These are phyloP conservation scores for Monopterus albus DNA, from an alignment of 2,113 vertebrate species.

Conservation along the genomic window DNA sequence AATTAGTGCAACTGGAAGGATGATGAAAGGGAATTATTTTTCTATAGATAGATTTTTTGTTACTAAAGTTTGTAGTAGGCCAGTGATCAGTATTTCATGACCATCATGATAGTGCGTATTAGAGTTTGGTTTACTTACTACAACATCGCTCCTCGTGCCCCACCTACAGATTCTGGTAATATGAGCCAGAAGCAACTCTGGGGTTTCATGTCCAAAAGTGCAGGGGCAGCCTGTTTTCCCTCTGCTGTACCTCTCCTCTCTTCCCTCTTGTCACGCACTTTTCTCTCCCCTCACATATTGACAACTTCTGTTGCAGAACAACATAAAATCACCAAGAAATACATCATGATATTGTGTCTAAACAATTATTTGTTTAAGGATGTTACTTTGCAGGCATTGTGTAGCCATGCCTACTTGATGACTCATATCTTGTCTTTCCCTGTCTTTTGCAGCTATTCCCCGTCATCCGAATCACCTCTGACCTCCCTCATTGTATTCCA, in stretches of 20 bases:
- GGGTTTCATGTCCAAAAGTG: slow-evolving; percentile 79
- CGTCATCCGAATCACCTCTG: slow-evolving; percentile 69
- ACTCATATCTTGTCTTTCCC: slow-evolving; percentile 29
- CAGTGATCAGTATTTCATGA: slow-evolving; percentile 31
- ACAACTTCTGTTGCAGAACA: slow-evolving; percentile 45
- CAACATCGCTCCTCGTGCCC: slow-evolving; percentile 60
- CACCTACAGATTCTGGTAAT: slow-evolving; percentile 82
- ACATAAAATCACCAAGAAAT: slow-evolving; percentile 35
- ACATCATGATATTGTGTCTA: slow-evolving; percentile 24
- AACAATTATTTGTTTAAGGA: slow-evolving; percentile 4
- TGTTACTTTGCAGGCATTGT: slow-evolving; percentile 1
- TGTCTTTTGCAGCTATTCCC: slow-evolving; percentile 59
- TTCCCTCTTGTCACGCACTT: slow-evolving; percentile 57
- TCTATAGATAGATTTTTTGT: too few species aligned
- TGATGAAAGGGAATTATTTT: too few species aligned
- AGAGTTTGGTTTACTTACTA: slow-evolving; percentile 65
- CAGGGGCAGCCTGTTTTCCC: slow-evolving; percentile 84
- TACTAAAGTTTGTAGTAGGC: not conserved
- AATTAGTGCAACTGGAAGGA: too few species aligned
- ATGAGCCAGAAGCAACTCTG: slow-evolving; percentile 76
- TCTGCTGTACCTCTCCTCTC: slow-evolving; percentile 67
- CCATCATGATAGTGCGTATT: slow-evolving; percentile 56
- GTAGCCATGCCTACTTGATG: not conserved
- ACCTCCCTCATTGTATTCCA: slow-evolving; percentile 74
- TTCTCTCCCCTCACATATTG: slow-evolving; percentile 45